phyloP scores from a whole-genome alignment of 2,888 invertebrate species.

The Caenorhabditis sp. region DNA sequence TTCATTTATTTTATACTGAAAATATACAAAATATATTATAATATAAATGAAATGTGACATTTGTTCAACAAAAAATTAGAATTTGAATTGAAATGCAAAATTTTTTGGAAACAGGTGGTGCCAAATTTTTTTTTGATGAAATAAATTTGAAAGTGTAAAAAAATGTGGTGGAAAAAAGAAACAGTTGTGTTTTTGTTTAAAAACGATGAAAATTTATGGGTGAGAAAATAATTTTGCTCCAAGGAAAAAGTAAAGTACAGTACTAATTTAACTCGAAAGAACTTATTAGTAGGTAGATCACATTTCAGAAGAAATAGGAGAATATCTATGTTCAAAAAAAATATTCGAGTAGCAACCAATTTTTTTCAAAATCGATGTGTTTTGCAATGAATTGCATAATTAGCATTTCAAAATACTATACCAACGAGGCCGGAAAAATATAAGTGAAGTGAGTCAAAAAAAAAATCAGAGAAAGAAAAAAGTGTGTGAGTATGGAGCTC shows the following conservation, averaged over 20 bases:
- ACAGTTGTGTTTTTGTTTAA: background rate
- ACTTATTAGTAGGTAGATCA: too few species aligned
- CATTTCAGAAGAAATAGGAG: background rate
- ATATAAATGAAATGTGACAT: background rate
- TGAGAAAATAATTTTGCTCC: too few species aligned
- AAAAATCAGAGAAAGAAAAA: constrained; percentile 33
- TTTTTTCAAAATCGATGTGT: too few species aligned
- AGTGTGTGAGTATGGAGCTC: constrained; percentile 37
- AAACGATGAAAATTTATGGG: too few species aligned
- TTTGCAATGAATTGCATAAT: background rate
- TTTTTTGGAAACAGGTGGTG: background rate
- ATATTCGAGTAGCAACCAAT: too few species aligned
- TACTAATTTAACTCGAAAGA: too few species aligned
- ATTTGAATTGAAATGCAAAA: background rate
- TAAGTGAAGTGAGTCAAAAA: background rate
- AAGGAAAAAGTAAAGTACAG: too few species aligned
- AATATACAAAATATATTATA: too few species aligned
- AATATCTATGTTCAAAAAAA: background rate
- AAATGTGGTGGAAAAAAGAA: background rate
- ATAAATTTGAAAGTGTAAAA: background rate
- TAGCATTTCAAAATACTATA: background rate
- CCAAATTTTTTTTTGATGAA: background rate
- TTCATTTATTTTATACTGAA: too few species aligned
- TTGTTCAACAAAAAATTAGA: background rate
- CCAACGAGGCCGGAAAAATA: background rate